A percentile compares a stretch with the other conserved stretches of the same genome.
phyloP scores from a whole-genome alignment of 2,797 vertebrate species.

The Sebastes hubbsi region DNA sequence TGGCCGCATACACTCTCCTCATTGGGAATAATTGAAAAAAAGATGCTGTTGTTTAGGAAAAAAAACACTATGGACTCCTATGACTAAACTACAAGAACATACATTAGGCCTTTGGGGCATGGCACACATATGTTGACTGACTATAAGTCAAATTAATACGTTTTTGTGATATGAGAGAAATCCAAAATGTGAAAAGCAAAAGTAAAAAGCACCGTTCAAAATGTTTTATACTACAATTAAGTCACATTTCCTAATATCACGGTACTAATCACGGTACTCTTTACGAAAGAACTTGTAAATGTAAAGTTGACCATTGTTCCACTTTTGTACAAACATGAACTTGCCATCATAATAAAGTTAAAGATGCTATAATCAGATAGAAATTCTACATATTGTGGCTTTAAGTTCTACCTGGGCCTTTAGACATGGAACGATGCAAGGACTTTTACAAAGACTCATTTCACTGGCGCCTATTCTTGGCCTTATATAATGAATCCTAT shows the following conservation, averaged over 20 bases:
- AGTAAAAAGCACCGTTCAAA: conserved; percentile 7
- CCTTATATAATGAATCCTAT: not conserved
- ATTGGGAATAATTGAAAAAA: not conserved
- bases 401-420: not conserved
- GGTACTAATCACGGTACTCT: too few species aligned
- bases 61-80: not conserved
- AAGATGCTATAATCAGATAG: not conserved
- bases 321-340: not conserved
- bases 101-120: conserved; percentile 14
- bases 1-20: not conserved
- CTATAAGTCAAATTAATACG: not conserved
- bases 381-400: not conserved
- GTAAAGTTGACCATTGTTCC: not conserved
- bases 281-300: not conserved
- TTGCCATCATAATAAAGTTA: not conserved
- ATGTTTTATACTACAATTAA: not conserved
- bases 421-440: not conserved
- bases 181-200: not conserved
- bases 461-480: not conserved
- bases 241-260: not conserved
- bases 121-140: conserved; percentile 6
- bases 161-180: not conserved
- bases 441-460: not conserved
- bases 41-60: not conserved
- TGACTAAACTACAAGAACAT: conserved; percentile 35